Percentiles rank a stretch among this genome's conserved stretches.
These are phyloP conservation scores for Fabriciana adippe DNA, from an alignment of 2,888 invertebrate species.

Conservation along the genomic window DNA sequence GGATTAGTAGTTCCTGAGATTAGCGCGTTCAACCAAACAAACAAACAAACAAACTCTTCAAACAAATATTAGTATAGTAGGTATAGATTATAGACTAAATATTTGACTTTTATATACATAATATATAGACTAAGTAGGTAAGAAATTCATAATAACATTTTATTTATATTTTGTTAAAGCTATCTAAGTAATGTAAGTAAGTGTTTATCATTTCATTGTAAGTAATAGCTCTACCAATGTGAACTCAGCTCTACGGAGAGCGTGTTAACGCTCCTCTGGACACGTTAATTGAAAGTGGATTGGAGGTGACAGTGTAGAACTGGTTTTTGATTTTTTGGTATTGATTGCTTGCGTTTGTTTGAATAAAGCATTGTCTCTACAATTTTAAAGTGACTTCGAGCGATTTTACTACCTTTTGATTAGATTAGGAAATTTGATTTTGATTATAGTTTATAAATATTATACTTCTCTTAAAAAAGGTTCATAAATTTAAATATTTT, in stretches of 20 bases:
- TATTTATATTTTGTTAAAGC: no score
- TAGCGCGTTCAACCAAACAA: no score
- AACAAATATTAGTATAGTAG: no score
- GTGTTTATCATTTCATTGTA: no score
- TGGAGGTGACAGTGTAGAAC: conserved; percentile 80
- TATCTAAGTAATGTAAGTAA: no score
- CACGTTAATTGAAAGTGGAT: conserved; percentile 81
- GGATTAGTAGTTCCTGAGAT: no score
- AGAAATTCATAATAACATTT: no score
- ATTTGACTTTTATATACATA: no score
- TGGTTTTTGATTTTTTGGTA: conserved; percentile 60
- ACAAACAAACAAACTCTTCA: no score
- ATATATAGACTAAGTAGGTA: no score
- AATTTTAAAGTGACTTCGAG: neutral
- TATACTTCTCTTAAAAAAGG: neutral
- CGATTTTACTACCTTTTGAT: conserved; percentile 1
- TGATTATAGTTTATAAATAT: neutral
- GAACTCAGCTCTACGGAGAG: conserved; percentile 49
- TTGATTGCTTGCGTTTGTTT: conserved; percentile 46
- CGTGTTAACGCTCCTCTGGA: conserved; percentile 75
- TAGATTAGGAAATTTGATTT: neutral
- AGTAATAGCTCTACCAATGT: conserved; percentile 42
- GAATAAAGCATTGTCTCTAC: conserved; percentile 43
- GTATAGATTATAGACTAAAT: no score
- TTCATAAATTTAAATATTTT: neutral